Evolutionary conservation across 2,797 vertebrate genomes (phyloP).

Genomic region (Chrosomus eos): DNA sequence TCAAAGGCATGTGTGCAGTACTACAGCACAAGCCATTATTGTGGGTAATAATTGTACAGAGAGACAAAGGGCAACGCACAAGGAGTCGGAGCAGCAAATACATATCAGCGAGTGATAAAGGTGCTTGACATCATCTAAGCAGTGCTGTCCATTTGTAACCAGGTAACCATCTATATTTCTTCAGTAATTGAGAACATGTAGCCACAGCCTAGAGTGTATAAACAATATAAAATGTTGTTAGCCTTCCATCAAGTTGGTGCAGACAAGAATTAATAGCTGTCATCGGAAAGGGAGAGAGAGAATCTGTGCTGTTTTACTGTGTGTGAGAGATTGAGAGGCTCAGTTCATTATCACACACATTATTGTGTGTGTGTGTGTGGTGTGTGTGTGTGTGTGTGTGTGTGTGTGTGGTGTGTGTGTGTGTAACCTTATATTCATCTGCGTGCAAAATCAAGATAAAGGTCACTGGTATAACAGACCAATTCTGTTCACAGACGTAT

Average conservation of each 20-base stretch:
- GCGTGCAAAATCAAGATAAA: not conserved
- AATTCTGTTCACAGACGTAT: not conserved
- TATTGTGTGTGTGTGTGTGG: slow-evolving; percentile 1
- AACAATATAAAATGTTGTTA: slow-evolving; percentile 80
- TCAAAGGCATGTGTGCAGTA: slow-evolving; percentile 6
- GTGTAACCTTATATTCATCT: not conserved
- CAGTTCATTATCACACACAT: slow-evolving; percentile 70
- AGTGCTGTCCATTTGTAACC: slow-evolving; percentile 79
- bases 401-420: not conserved
- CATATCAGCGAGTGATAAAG: slow-evolving; percentile 76
- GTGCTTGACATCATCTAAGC: slow-evolving; percentile 80
- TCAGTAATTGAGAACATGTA: slow-evolving; percentile 79
- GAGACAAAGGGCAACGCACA: slow-evolving; percentile 63
- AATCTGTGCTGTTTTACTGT: slow-evolving; percentile 60
- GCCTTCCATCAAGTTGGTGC: slow-evolving; percentile 80
- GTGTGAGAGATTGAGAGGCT: slow-evolving; percentile 73
- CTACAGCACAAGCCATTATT: slow-evolving; percentile 23
- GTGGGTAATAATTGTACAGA: slow-evolving; percentile 68
- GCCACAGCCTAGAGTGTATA: slow-evolving; percentile 80
- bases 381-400: not conserved
- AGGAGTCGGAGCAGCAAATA: slow-evolving; percentile 61
- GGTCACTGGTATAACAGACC: slow-evolving; percentile 13
- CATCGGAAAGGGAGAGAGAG: slow-evolving; percentile 71
- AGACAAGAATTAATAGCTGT: slow-evolving; percentile 81
- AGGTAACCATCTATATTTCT: slow-evolving; percentile 80